Evolutionary conservation across 2,888 invertebrate species (phyloP), one percentile per base, ranked within the genome.

Genomic region (Seira sanloemensis): DNA sequence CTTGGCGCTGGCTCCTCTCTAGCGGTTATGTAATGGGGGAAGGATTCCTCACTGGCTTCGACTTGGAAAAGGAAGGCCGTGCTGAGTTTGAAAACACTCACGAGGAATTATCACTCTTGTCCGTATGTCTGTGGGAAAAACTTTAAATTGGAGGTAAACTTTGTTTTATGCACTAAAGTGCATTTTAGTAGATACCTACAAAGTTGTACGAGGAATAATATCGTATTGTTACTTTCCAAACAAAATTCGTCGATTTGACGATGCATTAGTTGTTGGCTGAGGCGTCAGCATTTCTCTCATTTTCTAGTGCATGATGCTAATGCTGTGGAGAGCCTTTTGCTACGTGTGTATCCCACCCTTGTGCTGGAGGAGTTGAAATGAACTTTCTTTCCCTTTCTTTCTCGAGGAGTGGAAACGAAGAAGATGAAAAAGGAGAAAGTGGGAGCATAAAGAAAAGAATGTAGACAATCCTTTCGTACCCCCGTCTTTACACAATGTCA

Each of bases 401-500:
- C 26, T 24, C 26, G 12, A 37, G 50, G 50, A 2, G 50, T 50
- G 16, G 50, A 12, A 7, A 18, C 16, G n/a, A 50, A 50, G 50
- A 50, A 2, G 50, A 50, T 50, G 50, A 50, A 16, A 50, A 50
- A 12, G 50, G 50, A 12, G 16, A 50, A 12, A 16, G 2, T 2
- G 50, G 2, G 50, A 18, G 50, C 12, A 1, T 2, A 50, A 7
- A 50, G 16, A 50, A 50, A 12, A 18, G 12, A 37, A 37, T 7
- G 16, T 50, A 50, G 50, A 50, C 37, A 66, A 9, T 50, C 72
- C 24, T 54, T 72, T 72, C 25, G 50, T 50, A 46, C 23, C 66
- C 66, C 7, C 62, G 27, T 72, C 68, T 80, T 65, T 73, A 68
- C 68, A 73, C 74, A 74, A 67, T 80, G 80, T 73, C 79, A 79